Base-by-base conservation (phyloP, 1,140 invertebrate genomes). In the Drosophila pectinifera region DNA sequence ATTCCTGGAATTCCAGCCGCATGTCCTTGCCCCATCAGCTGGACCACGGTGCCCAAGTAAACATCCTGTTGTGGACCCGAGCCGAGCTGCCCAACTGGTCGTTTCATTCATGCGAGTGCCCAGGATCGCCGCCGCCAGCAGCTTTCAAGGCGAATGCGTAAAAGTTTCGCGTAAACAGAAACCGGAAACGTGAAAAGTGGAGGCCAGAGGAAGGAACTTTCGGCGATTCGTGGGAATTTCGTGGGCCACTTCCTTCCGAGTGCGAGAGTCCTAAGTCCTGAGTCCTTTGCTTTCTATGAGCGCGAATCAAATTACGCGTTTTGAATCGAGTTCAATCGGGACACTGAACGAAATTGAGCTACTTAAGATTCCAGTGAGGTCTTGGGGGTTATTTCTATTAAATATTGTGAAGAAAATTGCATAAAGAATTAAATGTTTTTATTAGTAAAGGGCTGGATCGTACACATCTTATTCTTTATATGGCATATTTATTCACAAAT, bases 231-330 rank as follows among this genome's bases (percentile, higher is more conserved):
- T 85, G 82, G 82, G 83, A 85, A 85, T 88, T 85, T 88, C 64
- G 46, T 56, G 54, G 43, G 69, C 46, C 56, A 88, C 78, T 85
- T 85, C 83, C 82, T 85, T 82, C 73, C 81, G 80, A 73, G 58
- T 39, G 67, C 57, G 57, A 55, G 76, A 39, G 55, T 46, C 46
- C 34, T 24, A 34, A 42, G 28, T 31, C 28, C 34, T 6, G 36
- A 59, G 75, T 77, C 79, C 61, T 68, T 80, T 58, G 34, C 45
- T 46, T 49, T 81, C 83, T 78, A 89, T 68, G 75, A 82, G 68
- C 70, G 58, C 82, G 84, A 86, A 86, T 86, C 82, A 89, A 86
- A 70, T 86, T 86, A 89, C 82, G 82, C 79, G 75, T 78, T 43
- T 78, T 43, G 45, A 46, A 34, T 63, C 61, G 38, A 59, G 24